A percentile compares a stretch with the other conserved stretches of the same genome.
Evolutionary conservation across 2,888 invertebrate species (phyloP).

Genomic region (Diarsia mendica): DNA sequence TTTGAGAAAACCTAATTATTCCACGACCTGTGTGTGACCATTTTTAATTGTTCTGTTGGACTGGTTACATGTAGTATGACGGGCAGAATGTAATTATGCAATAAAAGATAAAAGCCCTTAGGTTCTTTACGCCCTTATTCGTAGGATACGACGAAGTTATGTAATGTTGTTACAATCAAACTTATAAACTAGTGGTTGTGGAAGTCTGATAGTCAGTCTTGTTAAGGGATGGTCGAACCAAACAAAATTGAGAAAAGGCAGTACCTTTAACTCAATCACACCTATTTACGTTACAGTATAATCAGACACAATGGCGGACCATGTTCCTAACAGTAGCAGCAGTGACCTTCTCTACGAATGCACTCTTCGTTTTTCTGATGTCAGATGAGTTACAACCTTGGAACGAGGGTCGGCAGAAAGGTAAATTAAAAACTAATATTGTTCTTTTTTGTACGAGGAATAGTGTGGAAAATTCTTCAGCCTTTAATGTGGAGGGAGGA

Average conservation of each 20-base stretch:
- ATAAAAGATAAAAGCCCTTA: too few relatives aligned
- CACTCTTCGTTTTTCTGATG: conserved; percentile 92
- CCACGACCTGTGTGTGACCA: too few relatives aligned
- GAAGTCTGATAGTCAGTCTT: background rate
- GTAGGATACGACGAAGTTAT: too few relatives aligned
- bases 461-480: background rate
- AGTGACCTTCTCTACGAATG: conserved; percentile 91
- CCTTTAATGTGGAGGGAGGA: background rate
- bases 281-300: conserved; percentile 68
- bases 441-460: background rate
- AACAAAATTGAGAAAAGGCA: background rate
- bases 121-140: too few relatives aligned
- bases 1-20: too few relatives aligned
- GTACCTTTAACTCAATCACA: background rate
- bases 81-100: too few relatives aligned
- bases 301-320: conserved; percentile 90
- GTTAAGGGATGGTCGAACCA: too few relatives aligned
- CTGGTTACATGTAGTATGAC: too few relatives aligned
- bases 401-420: conserved; percentile 86
- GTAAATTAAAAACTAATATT: conserved; percentile 19
- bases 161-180: background rate
- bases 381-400: conserved; percentile 92
- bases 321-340: conserved; percentile 92
- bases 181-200: background rate
- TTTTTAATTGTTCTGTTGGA: too few relatives aligned